phyloP scores from a whole-genome alignment of 2,888 invertebrate genomes.

The Odontothrips loti region DNA sequence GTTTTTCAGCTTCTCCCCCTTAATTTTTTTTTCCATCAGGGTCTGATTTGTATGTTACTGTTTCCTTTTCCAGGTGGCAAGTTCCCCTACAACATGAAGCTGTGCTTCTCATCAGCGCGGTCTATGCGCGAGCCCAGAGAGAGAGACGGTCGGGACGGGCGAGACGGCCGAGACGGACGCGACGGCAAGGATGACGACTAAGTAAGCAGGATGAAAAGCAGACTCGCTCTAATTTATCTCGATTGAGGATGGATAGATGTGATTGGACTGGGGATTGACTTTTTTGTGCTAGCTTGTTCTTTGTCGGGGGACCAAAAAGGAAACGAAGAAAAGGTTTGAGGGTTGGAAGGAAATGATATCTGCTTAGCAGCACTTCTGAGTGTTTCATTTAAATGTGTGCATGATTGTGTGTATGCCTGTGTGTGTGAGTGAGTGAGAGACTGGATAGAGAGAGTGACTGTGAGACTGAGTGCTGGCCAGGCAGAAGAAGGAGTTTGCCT shows the following conservation, averaged over 20 bases:
- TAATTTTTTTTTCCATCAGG: conserved; percentile 13
- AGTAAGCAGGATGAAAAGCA: conserved; percentile 13
- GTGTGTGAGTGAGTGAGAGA: not conserved
- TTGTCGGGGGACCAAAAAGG: conserved; percentile 19
- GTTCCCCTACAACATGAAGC: conserved; percentile 97
- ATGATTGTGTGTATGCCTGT: not conserved
- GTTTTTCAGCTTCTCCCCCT: conserved; percentile 21
- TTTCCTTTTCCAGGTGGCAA: conserved; percentile 74
- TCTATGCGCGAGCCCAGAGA: conserved; percentile 43
- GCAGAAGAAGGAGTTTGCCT: not conserved
- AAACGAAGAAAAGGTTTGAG: not conserved
- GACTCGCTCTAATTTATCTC: conserved; percentile 23
- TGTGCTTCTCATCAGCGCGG: conserved; percentile 90
- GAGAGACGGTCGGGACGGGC: not conserved
- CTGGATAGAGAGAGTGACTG: not conserved
- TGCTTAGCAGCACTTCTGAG: not conserved
- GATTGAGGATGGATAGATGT: not conserved
- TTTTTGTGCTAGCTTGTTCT: not conserved
- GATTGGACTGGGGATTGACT: conserved; percentile 5
- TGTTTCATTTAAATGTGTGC: not conserved
- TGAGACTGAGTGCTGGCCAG: conserved; percentile 1
- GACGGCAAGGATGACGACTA: conserved; percentile 23
- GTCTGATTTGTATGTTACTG: not conserved
- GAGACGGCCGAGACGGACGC: not conserved
- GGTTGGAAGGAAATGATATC: not conserved